Base-by-base conservation (phyloP, 2,797 vertebrate species). In the Spatula versicolor region DNA sequence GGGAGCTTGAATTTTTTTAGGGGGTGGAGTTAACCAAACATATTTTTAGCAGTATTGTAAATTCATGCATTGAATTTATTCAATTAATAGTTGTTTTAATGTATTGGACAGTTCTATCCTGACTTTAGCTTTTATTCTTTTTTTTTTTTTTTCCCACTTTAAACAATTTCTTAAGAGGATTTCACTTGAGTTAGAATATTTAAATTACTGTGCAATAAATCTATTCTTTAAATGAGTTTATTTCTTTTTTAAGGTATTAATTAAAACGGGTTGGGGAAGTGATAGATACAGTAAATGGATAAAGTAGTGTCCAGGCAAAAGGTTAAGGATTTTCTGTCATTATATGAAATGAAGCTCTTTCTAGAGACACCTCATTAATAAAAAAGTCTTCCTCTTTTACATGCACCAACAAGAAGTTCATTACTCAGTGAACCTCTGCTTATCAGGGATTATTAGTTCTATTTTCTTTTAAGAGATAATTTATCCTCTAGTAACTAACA, bases 171-270 rank as follows among this genome's bases (percentile, higher is more conserved):
- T 92, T 96, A 97, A 97, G 94, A 97, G 90, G 94, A 97, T 97
- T 98, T 97, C 55, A 76, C 83, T 95, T 93, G 83, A 97, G 91
- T 95, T 93, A 92, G 88, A 95, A 90, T 96, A 96, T 96, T 98
- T 97, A 95, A 97, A 97, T 96, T 94, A 91, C 79, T 82, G 8
- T 82, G 46, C 30, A 90, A 93, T 96, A 96, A 96, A 96, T 97
- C 96, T 97, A 92, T 96, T 93, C 52, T 95, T 97, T 96, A 97
- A 98, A 97, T 97, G 78, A 98, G 96, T 97, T 97, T 97, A 95
- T 97, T 96, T 73, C 64, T 96, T 96, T 50, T 95, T 93, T 82
- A 96, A 97, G 81, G 37, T 96, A 97, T 97, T 98, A 98, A 98
- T 98, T 98, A 97, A 96, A 97, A 88, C 88, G 68, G 72, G 66